A percentile compares a stretch with the other conserved stretches of the same genome.
Evolutionary conservation across 2,888 invertebrate genomes (phyloP).

Genomic region (Agrotis segetum): DNA sequence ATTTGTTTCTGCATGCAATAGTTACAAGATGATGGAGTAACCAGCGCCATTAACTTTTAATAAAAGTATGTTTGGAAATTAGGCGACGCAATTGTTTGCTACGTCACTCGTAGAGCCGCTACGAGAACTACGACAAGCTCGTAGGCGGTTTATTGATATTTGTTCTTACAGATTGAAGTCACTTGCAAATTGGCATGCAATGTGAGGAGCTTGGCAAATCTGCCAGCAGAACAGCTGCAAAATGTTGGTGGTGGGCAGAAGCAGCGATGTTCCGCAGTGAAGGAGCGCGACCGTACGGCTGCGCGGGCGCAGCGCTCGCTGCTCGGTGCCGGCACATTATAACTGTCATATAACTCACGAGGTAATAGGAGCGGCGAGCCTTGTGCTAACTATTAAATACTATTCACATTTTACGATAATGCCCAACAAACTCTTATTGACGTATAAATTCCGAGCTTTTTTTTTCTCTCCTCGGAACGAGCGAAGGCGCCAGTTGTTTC

Average conservation of each 20-base stretch:
- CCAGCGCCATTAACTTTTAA: neutral
- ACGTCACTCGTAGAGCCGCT: conserved; percentile 15
- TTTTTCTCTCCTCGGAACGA: conserved; percentile 77
- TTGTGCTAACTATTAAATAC: conserved; percentile 89
- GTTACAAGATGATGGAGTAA: conserved; percentile 8
- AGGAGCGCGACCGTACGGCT: conserved; percentile 15
- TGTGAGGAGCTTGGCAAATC: neutral
- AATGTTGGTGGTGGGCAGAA: neutral
- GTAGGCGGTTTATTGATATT: neutral
- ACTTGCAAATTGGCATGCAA: neutral
- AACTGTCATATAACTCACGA: conserved; percentile 87
- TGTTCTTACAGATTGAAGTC: neutral
- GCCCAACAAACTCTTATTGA: conserved; percentile 88
- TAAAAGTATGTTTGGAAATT: conserved; percentile 1
- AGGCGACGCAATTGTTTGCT: neutral
- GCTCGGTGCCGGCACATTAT: conserved; percentile 71
- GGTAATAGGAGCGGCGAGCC: conserved; percentile 88
- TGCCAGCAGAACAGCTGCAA: neutral
- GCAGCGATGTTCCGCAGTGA: conserved; percentile 14
- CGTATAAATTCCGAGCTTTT: conserved; percentile 86
- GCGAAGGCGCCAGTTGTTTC: conserved; percentile 88
- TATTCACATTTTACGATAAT: conserved; percentile 89
- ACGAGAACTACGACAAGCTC: conserved; percentile 13
- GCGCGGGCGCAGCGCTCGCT: conserved; percentile 30
- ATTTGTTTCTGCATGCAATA: conserved; percentile 12